A percentile compares a stretch with the other conserved stretches of the same genome.
phyloP scores from a whole-genome alignment of 2,797 vertebrate species.

The Sebastes minor region DNA sequence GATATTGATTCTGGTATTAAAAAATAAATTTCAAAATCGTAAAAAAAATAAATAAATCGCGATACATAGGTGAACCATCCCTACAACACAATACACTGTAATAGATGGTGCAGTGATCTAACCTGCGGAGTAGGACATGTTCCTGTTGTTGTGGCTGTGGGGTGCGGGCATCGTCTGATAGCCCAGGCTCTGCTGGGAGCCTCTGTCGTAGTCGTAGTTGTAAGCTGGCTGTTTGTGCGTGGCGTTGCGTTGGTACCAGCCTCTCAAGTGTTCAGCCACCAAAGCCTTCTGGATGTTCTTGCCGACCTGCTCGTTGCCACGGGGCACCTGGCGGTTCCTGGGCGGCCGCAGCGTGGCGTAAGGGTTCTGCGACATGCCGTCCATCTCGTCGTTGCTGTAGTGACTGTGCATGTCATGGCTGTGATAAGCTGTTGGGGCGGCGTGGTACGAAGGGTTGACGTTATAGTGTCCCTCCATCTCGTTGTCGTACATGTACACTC shows the following conservation, averaged over 20 bases:
- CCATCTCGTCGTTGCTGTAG: constrained; percentile 84
- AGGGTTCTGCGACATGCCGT: constrained; percentile 85
- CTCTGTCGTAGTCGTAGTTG: constrained; percentile 85
- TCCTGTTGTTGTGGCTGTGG: constrained; percentile 84
- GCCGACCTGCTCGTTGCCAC: constrained; percentile 83
- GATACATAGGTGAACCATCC: no score
- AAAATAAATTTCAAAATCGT: no score
- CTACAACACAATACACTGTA: background rate
- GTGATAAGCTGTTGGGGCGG: constrained; percentile 69
- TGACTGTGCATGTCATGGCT: constrained; percentile 80
- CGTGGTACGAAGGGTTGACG: constrained; percentile 88
- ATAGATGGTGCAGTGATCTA: background rate
- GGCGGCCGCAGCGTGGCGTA: constrained; percentile 93
- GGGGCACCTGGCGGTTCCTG: constrained; percentile 79
- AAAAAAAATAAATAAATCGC: no score
- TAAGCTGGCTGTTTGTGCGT: constrained; percentile 84
- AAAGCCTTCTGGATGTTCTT: constrained; percentile 92
- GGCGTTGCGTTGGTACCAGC: constrained; percentile 95
- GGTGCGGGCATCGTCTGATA: constrained; percentile 85
- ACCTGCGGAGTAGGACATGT: constrained; percentile 89
- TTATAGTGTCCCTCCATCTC: constrained; percentile 94
- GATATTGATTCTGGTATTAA: no score
- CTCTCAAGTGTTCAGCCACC: constrained; percentile 92
- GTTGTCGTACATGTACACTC: constrained; percentile 88
- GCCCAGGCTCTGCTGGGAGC: constrained; percentile 87